Conservation (phyloP, 2,113 vertebrate genomes). For the Nicator chloris region DNA sequence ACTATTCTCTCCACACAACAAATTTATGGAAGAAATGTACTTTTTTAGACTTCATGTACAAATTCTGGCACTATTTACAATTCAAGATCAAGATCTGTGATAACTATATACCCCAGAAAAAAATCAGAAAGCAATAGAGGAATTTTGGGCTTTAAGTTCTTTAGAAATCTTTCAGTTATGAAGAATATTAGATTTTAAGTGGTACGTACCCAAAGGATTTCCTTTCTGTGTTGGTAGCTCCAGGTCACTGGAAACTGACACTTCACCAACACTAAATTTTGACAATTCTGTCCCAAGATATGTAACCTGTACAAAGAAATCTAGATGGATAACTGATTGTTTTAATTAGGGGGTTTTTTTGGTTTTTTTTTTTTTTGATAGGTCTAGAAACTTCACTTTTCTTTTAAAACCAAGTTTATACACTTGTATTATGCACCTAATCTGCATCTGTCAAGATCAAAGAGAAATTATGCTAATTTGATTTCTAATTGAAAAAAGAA, state of each 20-base stretch:
- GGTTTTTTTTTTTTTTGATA: neutral
- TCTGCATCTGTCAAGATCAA: neutral
- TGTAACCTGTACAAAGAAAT: slow-evolving; percentile 70
- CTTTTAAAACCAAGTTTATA: neutral
- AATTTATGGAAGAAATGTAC: neutral
- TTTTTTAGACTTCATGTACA: neutral
- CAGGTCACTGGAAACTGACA: neutral
- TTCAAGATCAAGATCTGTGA: neutral
- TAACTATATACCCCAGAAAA: neutral
- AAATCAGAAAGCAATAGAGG: neutral
- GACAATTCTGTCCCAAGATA: slow-evolving; percentile 75
- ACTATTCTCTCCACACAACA: neutral
- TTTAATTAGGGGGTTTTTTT: neutral
- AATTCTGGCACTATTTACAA: neutral
- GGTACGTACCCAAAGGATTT: slow-evolving; percentile 51
- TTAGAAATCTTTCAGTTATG: neutral
- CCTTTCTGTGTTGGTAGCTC: neutral
- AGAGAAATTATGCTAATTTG: neutral
- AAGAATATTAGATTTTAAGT: neutral
- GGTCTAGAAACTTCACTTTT: neutral
- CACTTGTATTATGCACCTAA: neutral
- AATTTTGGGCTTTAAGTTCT: neutral
- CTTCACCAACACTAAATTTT: slow-evolving; percentile 48
- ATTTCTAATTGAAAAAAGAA: neutral
- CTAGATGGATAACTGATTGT: neutral